Evolutionary conservation across 2,113 vertebrate species (phyloP), one percentile per base, ranked within the genome.

Genomic region (Leucoraja erinaceus): DNA sequence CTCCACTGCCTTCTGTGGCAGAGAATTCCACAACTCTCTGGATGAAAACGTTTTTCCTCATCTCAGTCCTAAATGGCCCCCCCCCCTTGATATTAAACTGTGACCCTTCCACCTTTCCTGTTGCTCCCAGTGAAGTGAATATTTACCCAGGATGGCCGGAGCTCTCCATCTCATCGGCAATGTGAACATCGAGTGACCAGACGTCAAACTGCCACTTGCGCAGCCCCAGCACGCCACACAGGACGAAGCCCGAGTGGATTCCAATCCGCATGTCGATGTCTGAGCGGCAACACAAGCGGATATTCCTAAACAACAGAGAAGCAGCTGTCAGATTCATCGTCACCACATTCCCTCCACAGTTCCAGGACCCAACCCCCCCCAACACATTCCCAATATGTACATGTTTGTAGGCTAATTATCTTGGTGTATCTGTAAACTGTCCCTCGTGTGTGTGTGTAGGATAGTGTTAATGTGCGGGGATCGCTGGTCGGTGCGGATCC

Each of bases 131-230:
- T 0, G 10, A 28, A 14, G 10, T 63, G 11, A 4, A n/a, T 88
- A 93, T 95, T 95, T 93, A 97, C 96, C 96, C 96, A 79, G 96
- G 95, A 84, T 96, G 94, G 0, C 96, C 96, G 0, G 96, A 96
- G 0, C 96, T 95, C 94, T 96, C 96, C 63, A 97, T 94, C 96
- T 96, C 96, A 95, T 96, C 96, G 78, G 96, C 96, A 0, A 97
- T 95, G 93, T 95, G 94, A 1, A 97, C 96, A 9, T 96, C 96
- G 96, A 96, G 96, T 91, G 96, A 96, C 96, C 96, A 97, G 59
- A 96, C 96, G 12, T 97, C 96, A 95, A 96, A 97, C 95, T 97
- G 96, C 96, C 96, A 97, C 93, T 97, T 97, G 95, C 96, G 96
- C 92, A 97, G 95, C 2, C 96, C 96, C 81, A 97, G 95, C 66